Evolutionary conservation across 1,140 invertebrate species (phyloP).

Genomic region (Drosophila nasuta): DNA sequence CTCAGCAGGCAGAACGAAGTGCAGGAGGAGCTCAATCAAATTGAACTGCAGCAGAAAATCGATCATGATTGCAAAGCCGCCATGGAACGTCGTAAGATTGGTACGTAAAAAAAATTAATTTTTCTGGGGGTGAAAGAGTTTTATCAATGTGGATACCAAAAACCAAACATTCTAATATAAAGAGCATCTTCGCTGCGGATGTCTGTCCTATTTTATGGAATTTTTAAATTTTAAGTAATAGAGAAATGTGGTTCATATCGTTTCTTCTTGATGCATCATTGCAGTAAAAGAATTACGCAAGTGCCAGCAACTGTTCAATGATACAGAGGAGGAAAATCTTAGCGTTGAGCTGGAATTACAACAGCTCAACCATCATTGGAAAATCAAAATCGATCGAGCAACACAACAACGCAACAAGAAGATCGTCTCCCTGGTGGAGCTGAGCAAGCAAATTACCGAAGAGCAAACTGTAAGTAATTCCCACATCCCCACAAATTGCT

Average conservation of each 20-base stretch:
- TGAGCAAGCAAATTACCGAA: constrained; percentile 15
- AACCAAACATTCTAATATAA: no score
- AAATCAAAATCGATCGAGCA: constrained; percentile 11
- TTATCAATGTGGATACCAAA: no score
- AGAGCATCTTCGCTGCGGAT: no score
- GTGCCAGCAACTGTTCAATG: not conserved
- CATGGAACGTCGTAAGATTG: constrained; percentile 25
- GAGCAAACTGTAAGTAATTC: not conserved
- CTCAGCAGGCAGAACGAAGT: constrained; percentile 25
- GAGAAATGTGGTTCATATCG: no score
- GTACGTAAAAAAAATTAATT: not conserved
- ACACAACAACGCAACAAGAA: constrained; percentile 24
- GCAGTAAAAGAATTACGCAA: constrained; percentile 28
- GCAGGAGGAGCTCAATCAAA: constrained; percentile 2
- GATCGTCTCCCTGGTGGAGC: constrained; percentile 19
- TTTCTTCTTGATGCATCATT: not conserved
- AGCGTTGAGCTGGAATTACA: not conserved
- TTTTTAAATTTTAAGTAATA: no score
- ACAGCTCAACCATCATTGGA: constrained; percentile 7
- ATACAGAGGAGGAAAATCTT: not conserved
- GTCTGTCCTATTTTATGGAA: no score
- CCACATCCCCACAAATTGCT: not conserved
- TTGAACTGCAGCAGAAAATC: not conserved
- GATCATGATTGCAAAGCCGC: not conserved
- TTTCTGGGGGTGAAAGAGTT: no score